Evolutionary conservation across 2,113 vertebrate genomes (phyloP), one percentile per base, ranked within the genome.

Genomic region (Dissostichus mawsoni): DNA sequence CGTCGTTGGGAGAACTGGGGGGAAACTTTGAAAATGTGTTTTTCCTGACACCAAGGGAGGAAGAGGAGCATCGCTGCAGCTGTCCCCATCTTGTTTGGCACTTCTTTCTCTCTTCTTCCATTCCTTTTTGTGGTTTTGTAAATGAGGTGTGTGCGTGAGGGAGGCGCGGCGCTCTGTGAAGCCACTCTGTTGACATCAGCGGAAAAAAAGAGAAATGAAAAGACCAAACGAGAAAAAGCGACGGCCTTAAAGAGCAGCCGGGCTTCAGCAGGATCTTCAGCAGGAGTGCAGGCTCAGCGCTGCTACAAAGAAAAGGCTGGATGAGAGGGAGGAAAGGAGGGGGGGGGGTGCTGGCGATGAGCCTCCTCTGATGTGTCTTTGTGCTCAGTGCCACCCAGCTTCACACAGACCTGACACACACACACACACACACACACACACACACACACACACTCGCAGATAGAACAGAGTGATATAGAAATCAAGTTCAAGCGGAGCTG

Each of bases 171-270:
- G 76, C 90, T 87, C 84, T 95, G 86, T 94, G 89, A 94, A 94
- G 92, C 89, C 90, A 86, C 90, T 86, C 90, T 92, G 93, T 95
- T 93, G 92, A 94, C 95, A 94, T 95, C 94, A 95, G 93, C 92
- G 84, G n/a, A 91, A 92, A 93, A 77, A 86, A 72, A 74, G 65
- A 55, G 63, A 25, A 69, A 74, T 25, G 63, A 84, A 86, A 83
- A 86, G 84, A 87, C 76, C 53, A 77, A 91, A 90, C 90, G 87
- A 89, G 59, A 80, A 89, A 36, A 41, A 41, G 36, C 36, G 36
- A 89, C 81, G 83, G 89, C 87, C 92, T 91, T 87, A 92, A 93
- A 92, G 92, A 92, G 88, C 82, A 90, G 74, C 86, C 84, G 86
- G 89, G 84, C 87, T 87, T 82, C 75, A 55, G 84, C 82, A 74